Conservation (phyloP, 2,888 invertebrate species). For the Molanna angustata region DNA sequence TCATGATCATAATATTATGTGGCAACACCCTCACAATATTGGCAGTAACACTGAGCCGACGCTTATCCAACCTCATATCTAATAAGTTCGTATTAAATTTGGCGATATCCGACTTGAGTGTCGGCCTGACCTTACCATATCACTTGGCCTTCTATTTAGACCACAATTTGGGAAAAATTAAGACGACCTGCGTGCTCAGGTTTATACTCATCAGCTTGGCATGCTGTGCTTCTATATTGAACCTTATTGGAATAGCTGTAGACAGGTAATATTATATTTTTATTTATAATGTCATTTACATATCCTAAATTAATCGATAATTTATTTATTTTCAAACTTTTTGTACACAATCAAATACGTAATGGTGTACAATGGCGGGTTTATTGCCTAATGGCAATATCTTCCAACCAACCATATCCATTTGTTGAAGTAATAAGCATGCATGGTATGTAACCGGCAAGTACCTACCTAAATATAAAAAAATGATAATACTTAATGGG, state of each 20-base stretch:
- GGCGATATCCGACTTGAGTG: slow-evolving; percentile 75
- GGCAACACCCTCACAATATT: slow-evolving; percentile 76
- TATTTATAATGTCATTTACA: no score
- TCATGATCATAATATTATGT: slow-evolving; percentile 64
- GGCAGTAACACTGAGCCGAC: slow-evolving; percentile 68
- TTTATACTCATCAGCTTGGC: slow-evolving; percentile 74
- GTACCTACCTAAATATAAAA: no score
- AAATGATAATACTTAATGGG: no score
- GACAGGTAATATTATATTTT: slow-evolving; percentile 53
- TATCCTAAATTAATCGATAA: no score
- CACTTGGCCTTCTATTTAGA: slow-evolving; percentile 73
- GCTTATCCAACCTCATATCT: slow-evolving; percentile 66
- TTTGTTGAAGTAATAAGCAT: no score
- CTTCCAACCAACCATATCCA: no score
- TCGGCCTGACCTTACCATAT: slow-evolving; percentile 74
- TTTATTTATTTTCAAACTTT: no score
- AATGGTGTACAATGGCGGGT: no score
- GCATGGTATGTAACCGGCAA: no score
- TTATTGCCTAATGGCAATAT: no score
- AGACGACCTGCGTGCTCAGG: slow-evolving; percentile 65
- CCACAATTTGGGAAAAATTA: slow-evolving; percentile 57
- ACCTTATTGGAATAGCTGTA: slow-evolving; percentile 73
- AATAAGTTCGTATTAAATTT: slow-evolving; percentile 77
- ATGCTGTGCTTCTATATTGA: slow-evolving; percentile 75
- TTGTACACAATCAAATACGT: no score